phyloP scores from a whole-genome alignment of 1,140 invertebrate species.

The Eupristina koningsbergeri region DNA sequence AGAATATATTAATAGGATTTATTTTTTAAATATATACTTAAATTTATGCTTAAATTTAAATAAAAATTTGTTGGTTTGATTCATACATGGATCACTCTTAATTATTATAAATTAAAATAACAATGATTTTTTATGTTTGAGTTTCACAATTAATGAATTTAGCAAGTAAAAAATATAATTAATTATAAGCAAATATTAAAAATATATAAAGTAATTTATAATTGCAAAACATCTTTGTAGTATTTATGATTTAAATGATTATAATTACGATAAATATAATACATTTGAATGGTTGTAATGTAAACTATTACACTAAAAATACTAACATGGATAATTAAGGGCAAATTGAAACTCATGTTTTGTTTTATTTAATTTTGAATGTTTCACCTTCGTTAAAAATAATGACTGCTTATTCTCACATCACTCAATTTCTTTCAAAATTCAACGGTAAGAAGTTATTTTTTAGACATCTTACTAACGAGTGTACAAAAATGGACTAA shows the following conservation, averaged over 20 bases:
- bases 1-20: too few species aligned
- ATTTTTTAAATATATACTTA: too few species aligned
- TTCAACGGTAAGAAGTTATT: constrained; percentile 5
- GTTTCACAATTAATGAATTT: too few species aligned
- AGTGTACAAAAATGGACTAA: background rate
- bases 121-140: too few species aligned
- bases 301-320: background rate
- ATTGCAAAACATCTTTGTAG: too few species aligned
- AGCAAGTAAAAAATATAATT: too few species aligned
- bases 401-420: constrained; percentile 6
- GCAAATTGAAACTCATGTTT: constrained; percentile 11
- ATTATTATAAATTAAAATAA: too few species aligned
- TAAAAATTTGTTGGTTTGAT: too few species aligned
- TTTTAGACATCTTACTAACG: background rate
- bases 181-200: too few species aligned
- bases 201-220: too few species aligned
- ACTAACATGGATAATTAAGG: background rate
- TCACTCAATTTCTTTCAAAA: background rate
- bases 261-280: background rate
- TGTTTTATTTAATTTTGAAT: background rate
- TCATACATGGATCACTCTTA: too few species aligned
- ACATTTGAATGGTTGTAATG: background rate
- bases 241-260: background rate
- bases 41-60: too few species aligned
- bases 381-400: constrained; percentile 44